Percentiles rank a stretch among this genome's conserved stretches.
These are phyloP conservation scores for Cyaniris semiargus DNA, from an alignment of 2,888 invertebrate species.

Conservation along the genomic window DNA sequence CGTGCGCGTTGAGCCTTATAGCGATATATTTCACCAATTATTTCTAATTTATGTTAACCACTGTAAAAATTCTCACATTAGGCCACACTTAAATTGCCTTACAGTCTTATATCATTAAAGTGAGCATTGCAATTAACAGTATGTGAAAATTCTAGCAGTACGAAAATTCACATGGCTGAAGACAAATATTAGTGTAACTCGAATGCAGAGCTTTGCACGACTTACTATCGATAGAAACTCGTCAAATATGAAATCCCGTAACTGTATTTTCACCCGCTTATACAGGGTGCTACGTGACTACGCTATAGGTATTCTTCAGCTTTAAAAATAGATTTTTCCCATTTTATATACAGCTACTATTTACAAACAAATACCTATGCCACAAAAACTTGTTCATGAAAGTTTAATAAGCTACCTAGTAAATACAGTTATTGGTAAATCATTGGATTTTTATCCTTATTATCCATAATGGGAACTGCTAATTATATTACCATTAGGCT, in stretches of 20 bases:
- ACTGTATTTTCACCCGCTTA: slow-evolving; percentile 34
- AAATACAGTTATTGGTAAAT: too few relatives aligned
- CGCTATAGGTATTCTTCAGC: not conserved
- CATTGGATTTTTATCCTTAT: too few relatives aligned
- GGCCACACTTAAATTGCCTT: not conserved
- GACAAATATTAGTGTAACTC: slow-evolving; percentile 56
- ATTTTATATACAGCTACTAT: too few relatives aligned
- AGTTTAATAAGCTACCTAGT: too few relatives aligned
- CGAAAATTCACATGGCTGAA: slow-evolving; percentile 45
- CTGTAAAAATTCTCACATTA: slow-evolving; percentile 22
- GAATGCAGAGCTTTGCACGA: slow-evolving; percentile 40
- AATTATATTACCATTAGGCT: too few relatives aligned
- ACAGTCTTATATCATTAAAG: slow-evolving; percentile 62
- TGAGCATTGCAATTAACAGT: slow-evolving; percentile 61
- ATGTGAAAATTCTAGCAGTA: slow-evolving; percentile 63
- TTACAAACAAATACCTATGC: too few relatives aligned
- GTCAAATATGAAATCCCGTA: slow-evolving; percentile 36
- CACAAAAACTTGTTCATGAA: too few relatives aligned
- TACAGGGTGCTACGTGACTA: not conserved
- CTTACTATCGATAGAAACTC: slow-evolving; percentile 41
- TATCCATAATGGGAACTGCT: too few relatives aligned
- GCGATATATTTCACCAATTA: slow-evolving; percentile 14
- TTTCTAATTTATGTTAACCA: slow-evolving; percentile 22
- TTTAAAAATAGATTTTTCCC: too few relatives aligned
- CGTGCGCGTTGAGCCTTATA: not conserved